phyloP scores from a whole-genome alignment of 2,113 vertebrate species.

The Mystacornis crossleyi region DNA sequence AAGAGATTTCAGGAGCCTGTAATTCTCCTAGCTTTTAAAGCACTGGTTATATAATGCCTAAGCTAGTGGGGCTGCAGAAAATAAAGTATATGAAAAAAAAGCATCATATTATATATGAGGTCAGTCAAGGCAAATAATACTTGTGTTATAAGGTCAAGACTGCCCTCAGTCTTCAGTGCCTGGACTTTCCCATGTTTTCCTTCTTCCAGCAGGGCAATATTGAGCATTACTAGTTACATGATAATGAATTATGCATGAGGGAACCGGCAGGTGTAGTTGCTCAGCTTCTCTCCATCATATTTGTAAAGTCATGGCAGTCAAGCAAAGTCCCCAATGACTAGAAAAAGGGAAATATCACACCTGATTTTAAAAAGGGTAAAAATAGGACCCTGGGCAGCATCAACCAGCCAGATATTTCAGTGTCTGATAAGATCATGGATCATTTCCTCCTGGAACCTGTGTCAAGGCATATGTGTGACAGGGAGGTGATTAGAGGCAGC shows the following conservation, averaged over 20 bases:
- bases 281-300: neutral
- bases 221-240: neutral
- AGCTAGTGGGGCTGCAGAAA: neutral
- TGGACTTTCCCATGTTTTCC: neutral
- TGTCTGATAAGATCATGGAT: neutral
- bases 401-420: neutral
- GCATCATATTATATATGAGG: neutral
- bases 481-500: neutral
- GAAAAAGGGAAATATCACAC: neutral
- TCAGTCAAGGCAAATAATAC: neutral
- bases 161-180: neutral
- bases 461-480: neutral
- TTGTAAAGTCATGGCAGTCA: neutral
- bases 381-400: neutral
- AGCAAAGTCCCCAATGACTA: neutral
- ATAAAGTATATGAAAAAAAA: neutral
- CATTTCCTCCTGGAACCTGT: neutral
- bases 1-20: constrained; percentile 8
- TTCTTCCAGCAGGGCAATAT: neutral
- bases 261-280: neutral
- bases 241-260: neutral
- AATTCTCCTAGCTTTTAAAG: constrained; percentile 22
- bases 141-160: neutral
- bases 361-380: neutral
- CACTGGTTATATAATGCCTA: constrained; percentile 8